Evolutionary conservation across 1,140 invertebrate species (phyloP), one percentile per base, ranked within the genome.

Genomic region (Meloidogyne floridensis): DNA sequence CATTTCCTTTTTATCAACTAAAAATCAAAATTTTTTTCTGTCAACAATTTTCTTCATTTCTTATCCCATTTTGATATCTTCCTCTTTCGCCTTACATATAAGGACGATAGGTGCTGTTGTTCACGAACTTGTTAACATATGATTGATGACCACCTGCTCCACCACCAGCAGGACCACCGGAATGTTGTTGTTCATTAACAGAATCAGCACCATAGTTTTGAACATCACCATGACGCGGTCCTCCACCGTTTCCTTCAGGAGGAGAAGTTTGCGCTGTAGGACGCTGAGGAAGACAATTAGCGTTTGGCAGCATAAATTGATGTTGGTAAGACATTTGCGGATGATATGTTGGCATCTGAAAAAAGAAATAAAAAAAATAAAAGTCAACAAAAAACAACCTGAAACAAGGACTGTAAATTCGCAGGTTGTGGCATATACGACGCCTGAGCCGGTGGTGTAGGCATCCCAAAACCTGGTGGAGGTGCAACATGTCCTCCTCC

Each of bases 321-420:
- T 54, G 77, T 13, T 79, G 77, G 65, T 79, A 72, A 53, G 56
- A 59, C 56, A 59, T 59, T 59, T 79, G 72, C 7, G 77, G 77
- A 72, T 79, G 77, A 71, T 79, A 79, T 15, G 77, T 79, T 51
- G 77, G 77, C 77, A 79, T 79, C 77, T 79, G n/a, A 77, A 10
- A 9, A 20, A 11, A 51, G 3, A 77, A 13, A 77, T 71, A 9
- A 5, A 77, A 7, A 71, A 2, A 77, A 0, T 56, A 2, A 65
- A 8, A 13, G 6, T 76, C 3, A 20, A 59, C 10, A 71, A 71
- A n/a, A 4, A 6, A 18, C 0, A 42, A 77, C 75, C 77, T 79
- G 77, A 72, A 79, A 79, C 6, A 79, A 53, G 1, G 77, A 79
- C 11, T 79, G 77, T 13, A 79, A 53, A 51, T 79, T 79, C 43